Evolutionary conservation across 2,797 vertebrate genomes (phyloP).

Genomic region (Cirrhinus mrigala): DNA sequence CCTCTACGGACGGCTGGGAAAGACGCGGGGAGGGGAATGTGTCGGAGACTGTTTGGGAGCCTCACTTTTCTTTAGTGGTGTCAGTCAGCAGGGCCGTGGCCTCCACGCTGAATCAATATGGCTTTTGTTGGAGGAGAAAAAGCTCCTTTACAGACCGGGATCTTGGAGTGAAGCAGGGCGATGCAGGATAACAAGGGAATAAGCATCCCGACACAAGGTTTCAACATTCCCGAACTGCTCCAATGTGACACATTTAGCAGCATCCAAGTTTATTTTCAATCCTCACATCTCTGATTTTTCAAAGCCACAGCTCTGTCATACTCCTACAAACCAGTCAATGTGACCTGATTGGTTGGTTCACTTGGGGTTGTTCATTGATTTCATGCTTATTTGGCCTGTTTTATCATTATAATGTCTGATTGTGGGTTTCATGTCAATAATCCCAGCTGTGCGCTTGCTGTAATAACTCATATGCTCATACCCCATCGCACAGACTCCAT

Average conservation of each 20-base stretch:
- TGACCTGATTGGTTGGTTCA: not conserved
- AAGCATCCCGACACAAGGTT: not conserved
- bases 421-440: not conserved
- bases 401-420: not conserved
- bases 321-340: not conserved
- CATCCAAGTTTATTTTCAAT: not conserved
- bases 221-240: not conserved
- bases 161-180: slow-evolving; percentile 9
- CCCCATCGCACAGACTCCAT: not conserved
- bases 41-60: slow-evolving; percentile 5
- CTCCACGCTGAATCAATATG: slow-evolving; percentile 60
- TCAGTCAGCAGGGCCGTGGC: slow-evolving; percentile 49
- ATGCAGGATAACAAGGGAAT: slow-evolving; percentile 21
- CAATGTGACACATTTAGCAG: not conserved
- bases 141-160: slow-evolving; percentile 40
- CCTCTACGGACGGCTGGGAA: slow-evolving; percentile 29
- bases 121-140: slow-evolving; percentile 65
- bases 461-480: not conserved
- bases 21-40: slow-evolving; percentile 21
- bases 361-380: not conserved
- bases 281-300: not conserved
- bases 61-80: slow-evolving; percentile 47
- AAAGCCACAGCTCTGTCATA: not conserved
- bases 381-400: not conserved
- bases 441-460: not conserved